Evolutionary conservation across 2,113 vertebrate species (phyloP).

Genomic region (Pica pica): DNA sequence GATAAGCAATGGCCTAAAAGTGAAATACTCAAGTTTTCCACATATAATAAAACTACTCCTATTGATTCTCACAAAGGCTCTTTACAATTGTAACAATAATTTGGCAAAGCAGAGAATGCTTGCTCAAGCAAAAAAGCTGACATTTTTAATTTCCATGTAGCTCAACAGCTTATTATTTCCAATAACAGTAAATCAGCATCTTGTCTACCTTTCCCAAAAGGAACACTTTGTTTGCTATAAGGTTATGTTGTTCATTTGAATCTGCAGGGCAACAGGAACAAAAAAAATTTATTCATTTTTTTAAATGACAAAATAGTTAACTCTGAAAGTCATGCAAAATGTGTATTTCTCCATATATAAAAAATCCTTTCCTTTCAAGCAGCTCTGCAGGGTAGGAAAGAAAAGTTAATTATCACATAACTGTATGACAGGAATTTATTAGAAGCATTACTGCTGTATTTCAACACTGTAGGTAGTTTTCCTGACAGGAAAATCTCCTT

Average conservation of each 20-base stretch:
- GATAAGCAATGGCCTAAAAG: neutral
- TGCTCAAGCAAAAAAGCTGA: neutral
- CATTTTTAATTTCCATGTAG: neutral
- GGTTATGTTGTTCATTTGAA: neutral
- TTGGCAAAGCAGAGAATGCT: neutral
- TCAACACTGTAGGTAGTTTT: neutral
- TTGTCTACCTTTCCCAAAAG: neutral
- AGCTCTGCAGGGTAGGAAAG: neutral
- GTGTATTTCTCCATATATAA: neutral
- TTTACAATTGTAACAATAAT: neutral
- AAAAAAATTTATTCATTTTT: neutral
- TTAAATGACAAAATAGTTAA: neutral
- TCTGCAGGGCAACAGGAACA: neutral
- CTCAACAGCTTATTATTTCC: neutral
- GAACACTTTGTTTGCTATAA: neutral
- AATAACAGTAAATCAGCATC: neutral
- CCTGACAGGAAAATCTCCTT: neutral
- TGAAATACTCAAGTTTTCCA: neutral
- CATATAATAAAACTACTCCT: neutral
- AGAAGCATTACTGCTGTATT: neutral
- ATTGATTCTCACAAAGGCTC: neutral
- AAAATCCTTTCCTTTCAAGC: neutral
- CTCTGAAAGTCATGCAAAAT: neutral
- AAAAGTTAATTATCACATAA: constrained; percentile 1
- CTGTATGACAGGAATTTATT: neutral